These are phyloP conservation scores for Tringa solitaria DNA, from an alignment of 2,113 vertebrate genomes.

Conservation along the genomic window DNA sequence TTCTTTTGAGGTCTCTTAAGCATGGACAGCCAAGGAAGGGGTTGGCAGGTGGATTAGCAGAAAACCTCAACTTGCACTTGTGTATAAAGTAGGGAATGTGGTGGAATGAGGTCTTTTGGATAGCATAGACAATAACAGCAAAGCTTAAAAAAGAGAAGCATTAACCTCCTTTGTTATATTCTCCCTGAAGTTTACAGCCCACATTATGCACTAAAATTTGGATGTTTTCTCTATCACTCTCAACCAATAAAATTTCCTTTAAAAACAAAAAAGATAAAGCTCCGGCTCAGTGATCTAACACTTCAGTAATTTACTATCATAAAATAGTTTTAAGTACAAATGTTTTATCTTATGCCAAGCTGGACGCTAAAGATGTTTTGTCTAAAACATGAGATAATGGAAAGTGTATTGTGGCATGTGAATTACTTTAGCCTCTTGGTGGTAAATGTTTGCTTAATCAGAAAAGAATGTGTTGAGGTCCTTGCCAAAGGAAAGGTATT, in stretches of 20 bases:
- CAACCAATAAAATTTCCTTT: conserved; percentile 57
- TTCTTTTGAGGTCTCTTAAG: background rate
- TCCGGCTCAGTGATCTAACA: conserved; percentile 57
- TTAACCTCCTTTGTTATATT: background rate
- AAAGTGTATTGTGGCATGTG: conserved; percentile 70
- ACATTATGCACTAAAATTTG: background rate
- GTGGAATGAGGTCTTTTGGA: background rate
- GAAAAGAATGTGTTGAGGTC: conserved; percentile 58
- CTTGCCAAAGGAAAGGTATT: conserved; percentile 57
- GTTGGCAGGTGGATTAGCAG: background rate
- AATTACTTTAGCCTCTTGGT: conserved; percentile 65
- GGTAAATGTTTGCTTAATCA: conserved; percentile 68
- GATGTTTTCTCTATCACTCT: conserved; percentile 28
- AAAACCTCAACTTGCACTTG: background rate
- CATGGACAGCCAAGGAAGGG: background rate
- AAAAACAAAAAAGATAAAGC: conserved; percentile 44
- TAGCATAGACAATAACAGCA: background rate
- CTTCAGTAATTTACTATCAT: conserved; percentile 69
- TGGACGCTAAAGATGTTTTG: conserved; percentile 62
- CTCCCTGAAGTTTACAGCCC: background rate
- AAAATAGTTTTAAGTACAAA: conserved; percentile 60
- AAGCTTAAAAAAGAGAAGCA: background rate
- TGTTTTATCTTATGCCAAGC: conserved; percentile 64
- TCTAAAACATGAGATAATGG: conserved; percentile 72
- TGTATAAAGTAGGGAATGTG: background rate